phyloP scores from a whole-genome alignment of 2,113 vertebrate species.

The Aegithalos caudatus region DNA sequence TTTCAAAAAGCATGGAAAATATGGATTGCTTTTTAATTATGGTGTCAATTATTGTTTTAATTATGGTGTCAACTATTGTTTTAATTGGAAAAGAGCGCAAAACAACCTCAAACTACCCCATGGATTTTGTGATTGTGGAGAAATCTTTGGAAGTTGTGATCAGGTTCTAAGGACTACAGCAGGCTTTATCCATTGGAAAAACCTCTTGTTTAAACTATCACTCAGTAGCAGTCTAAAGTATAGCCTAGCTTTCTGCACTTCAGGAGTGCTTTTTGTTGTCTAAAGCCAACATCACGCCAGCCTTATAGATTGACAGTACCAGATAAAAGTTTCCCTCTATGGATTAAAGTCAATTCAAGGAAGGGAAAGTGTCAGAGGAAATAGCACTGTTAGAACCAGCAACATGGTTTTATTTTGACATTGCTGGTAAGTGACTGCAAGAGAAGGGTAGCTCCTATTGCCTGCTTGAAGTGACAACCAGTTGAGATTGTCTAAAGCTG shows the following conservation, averaged over 20 bases:
- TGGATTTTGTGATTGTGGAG: neutral
- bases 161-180: neutral
- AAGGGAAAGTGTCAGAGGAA: neutral
- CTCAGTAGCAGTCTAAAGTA: neutral
- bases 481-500: neutral
- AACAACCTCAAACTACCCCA: rapidly evolving
- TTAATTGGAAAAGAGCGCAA: neutral
- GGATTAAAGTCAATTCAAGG: neutral
- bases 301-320: neutral
- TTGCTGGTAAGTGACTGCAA: neutral
- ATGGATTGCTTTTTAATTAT: neutral
- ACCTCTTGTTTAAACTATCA: neutral
- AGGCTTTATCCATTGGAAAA: neutral
- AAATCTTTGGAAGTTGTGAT: neutral
- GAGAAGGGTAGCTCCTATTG: neutral
- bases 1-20: neutral
- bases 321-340: neutral
- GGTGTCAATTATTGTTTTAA: neutral
- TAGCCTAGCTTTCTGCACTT: neutral
- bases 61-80: neutral
- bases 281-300: neutral
- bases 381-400: neutral
- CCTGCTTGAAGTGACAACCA: neutral
- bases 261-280: neutral
- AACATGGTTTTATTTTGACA: neutral